These are phyloP conservation scores for Lycaena phlaeas DNA, from an alignment of 2,888 invertebrate species.

Conservation along the genomic window DNA sequence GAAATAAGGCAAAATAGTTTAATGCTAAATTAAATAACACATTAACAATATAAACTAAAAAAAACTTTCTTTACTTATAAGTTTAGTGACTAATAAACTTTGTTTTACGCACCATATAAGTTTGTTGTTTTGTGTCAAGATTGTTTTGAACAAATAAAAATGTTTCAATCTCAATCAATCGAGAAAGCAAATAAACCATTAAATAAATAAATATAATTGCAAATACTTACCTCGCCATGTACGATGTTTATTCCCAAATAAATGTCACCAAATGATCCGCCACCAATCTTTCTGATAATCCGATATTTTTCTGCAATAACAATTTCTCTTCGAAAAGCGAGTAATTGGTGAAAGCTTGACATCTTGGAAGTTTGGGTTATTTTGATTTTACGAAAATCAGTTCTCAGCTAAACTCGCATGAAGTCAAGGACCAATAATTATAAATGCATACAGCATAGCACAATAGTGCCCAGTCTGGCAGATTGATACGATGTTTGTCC, in stretches of 20 bases:
- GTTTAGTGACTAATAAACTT: too few species aligned
- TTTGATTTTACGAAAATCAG: conserved; percentile 3
- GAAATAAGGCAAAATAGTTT: too few species aligned
- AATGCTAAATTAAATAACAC: too few species aligned
- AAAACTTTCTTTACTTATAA: too few species aligned
- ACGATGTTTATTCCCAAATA: conserved; percentile 95
- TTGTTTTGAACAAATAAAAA: too few species aligned
- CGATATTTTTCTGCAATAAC: conserved; percentile 89
- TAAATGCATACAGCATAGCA: conserved; percentile 17
- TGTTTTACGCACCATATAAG: too few species aligned
- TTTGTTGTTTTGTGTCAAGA: too few species aligned
- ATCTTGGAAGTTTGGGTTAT: conserved; percentile 21
- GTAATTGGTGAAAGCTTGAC: conserved; percentile 29
- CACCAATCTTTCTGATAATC: conserved; percentile 96
- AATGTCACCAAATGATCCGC: conserved; percentile 99
- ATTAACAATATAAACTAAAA: too few species aligned
- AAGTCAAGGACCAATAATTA: conserved; percentile 18
- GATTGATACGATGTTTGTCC: conserved; percentile 17
- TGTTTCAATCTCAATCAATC: too few species aligned
- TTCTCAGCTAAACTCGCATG: conserved; percentile 15
- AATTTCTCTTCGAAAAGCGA: conserved; percentile 20
- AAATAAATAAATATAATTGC: too few species aligned
- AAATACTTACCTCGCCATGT: conserved; percentile 84
- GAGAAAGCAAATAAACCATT: too few species aligned
- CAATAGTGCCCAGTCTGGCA: conserved; percentile 13